Evolutionary conservation across 2,888 invertebrate genomes (phyloP), one percentile per base, ranked within the genome.

Genomic region (Synergus itoensis): DNA sequence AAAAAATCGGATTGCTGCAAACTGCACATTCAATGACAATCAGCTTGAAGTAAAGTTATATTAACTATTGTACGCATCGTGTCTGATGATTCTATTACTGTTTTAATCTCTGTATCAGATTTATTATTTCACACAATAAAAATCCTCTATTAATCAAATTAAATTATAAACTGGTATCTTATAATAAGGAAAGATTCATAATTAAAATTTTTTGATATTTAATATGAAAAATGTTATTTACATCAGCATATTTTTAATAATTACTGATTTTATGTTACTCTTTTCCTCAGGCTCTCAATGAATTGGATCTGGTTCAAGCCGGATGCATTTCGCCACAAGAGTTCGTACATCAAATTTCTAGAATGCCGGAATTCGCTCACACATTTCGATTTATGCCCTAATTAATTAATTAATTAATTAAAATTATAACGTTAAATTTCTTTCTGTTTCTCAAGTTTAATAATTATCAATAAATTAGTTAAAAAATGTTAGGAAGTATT

Each of bases 341-440:
- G 91, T 95, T 95, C 87, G 92, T 93, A 82, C 94, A 95, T 82
- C 93, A 94, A 1, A 92, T 95, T 84, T 90, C 94, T 3, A 94
- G 95, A 90, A 93, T 95, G 88, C 93, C 95, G 0, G 95, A 95
- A 86, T 95, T 95, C 88, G 87, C 93, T 14, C 92, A 93, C 63
- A 93, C 94, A 0, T 95, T 95, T 90, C 94, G 94, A 86, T 94
- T 95, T 86, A 93, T 93, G 89, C 69, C 36, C 8, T 53, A 76
- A 86, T 73, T 87, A 84, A 83, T 67, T 41, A 48, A 48, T 48
- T 48, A 48, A 1, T 41, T 41, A 41, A 41, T 9, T 9, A 41
- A 41, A 41, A 9, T 9, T 41, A 1, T 9, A 41, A 9, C 7
- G 8, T 41, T 41, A 9, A 41, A 41, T 41, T 41, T 41, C 41